Percentiles rank a stretch among this genome's conserved stretches.
phyloP scores from a whole-genome alignment of 2,113 vertebrate species.

The Nesospiza acunhae region DNA sequence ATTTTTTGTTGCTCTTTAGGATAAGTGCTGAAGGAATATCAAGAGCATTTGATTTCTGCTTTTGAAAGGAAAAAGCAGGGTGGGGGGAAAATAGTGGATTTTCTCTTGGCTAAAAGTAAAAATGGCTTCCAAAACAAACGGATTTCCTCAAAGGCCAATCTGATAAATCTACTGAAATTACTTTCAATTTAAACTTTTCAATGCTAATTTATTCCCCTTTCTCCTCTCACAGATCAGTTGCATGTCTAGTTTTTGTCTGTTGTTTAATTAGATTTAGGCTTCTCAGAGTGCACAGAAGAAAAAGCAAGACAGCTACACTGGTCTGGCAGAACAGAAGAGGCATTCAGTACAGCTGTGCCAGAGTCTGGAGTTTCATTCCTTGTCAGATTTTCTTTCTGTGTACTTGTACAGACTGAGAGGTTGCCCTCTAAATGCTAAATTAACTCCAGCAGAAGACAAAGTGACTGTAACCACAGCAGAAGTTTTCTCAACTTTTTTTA shows the following conservation, averaged over 20 bases:
- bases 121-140: not conserved
- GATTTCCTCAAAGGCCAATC: not conserved
- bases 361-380: constrained; percentile 10
- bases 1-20: not conserved
- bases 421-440: constrained; percentile 21
- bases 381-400: constrained; percentile 39
- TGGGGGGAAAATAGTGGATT: not conserved
- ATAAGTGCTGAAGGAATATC: not conserved
- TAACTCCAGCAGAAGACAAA: not conserved
- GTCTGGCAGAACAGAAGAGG: constrained; percentile 32
- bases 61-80: not conserved
- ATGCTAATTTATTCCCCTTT: constrained; percentile 21
- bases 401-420: not conserved
- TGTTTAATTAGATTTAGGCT: constrained; percentile 32
- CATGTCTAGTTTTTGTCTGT: not conserved
- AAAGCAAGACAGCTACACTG: constrained; percentile 9
- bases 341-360: constrained; percentile 22
- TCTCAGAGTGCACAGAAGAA: not conserved
- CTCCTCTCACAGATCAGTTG: not conserved
- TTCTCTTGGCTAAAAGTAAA: not conserved
- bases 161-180: constrained; percentile 26
- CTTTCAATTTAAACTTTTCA: constrained; percentile 13
- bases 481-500: not conserved
- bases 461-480: not conserved
- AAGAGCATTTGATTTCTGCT: not conserved